Evolutionary conservation across 2,797 vertebrate genomes (phyloP).

Genomic region (Gymnocypris eckloni): DNA sequence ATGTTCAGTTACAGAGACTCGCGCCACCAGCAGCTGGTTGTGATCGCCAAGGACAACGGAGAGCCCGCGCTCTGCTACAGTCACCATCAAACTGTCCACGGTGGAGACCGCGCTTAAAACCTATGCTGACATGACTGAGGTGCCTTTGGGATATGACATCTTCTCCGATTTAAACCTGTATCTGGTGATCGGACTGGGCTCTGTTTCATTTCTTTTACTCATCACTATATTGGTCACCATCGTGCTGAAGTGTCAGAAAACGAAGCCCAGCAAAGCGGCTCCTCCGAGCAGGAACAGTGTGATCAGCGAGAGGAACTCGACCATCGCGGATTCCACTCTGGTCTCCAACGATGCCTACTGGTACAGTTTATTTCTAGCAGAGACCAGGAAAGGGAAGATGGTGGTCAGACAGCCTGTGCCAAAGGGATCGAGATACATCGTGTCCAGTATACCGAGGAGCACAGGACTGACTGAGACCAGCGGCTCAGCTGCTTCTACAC

Average conservation of each 20-base stretch:
- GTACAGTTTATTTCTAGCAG: constrained; percentile 65
- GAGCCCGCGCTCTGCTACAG: constrained; percentile 66
- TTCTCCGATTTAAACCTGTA: constrained; percentile 65
- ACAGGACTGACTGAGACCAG: too few relatives aligned
- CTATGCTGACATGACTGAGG: constrained; percentile 49
- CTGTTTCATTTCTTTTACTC: constrained; percentile 63
- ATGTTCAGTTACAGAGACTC: constrained; percentile 64
- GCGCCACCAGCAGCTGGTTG: constrained; percentile 60
- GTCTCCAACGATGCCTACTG: constrained; percentile 68
- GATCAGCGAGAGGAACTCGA: constrained; percentile 63
- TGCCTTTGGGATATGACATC: constrained; percentile 63
- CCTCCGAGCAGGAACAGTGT: constrained; percentile 64
- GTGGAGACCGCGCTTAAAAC: constrained; percentile 60
- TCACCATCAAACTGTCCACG: constrained; percentile 66
- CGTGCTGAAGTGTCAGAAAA: constrained; percentile 65
- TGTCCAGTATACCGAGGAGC: constrained; percentile 65
- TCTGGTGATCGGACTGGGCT: constrained; percentile 63
- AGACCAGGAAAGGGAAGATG: constrained; percentile 65
- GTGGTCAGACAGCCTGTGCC: constrained; percentile 64
- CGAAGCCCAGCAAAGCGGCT: constrained; percentile 57
- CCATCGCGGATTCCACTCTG: constrained; percentile 63
- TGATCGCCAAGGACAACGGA: constrained; percentile 66
- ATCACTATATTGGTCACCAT: constrained; percentile 65
- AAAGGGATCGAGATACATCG: constrained; percentile 62
- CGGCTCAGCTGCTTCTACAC: too few relatives aligned